Percentiles rank a stretch among this genome's conserved stretches.
These are phyloP conservation scores for Phasianus colchicus DNA, from an alignment of 2,113 vertebrate genomes.

Conservation along the genomic window DNA sequence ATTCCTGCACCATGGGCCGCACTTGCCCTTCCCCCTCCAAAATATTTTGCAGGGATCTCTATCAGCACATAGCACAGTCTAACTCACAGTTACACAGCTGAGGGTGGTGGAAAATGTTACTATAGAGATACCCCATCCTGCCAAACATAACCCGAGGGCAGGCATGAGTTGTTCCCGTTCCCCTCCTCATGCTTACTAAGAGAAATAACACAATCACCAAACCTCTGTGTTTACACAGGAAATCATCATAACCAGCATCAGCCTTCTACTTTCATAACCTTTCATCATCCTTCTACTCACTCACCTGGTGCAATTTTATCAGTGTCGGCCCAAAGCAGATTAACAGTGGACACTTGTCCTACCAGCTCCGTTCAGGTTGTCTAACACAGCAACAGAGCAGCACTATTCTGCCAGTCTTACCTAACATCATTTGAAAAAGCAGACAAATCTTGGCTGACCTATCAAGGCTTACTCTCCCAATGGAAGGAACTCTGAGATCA, in stretches of 20 bases:
- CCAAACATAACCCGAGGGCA: background rate
- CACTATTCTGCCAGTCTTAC: no score
- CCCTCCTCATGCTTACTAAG: background rate
- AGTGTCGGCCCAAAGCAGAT: no score
- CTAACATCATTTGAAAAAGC: background rate
- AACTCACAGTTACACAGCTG: background rate
- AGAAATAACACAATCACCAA: background rate
- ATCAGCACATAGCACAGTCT: background rate
- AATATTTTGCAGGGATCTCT: background rate
- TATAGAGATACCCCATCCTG: background rate
- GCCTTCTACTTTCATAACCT: no score
- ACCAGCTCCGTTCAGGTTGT: no score
- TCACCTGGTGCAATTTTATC: no score
- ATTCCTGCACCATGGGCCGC: background rate
- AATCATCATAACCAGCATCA: background rate
- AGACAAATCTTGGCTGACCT: background rate
- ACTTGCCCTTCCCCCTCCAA: background rate
- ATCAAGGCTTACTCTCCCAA: background rate
- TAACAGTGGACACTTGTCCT: no score
- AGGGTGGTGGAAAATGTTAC: background rate
- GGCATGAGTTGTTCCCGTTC: background rate
- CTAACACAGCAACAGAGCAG: no score
- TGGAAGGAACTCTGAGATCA: background rate
- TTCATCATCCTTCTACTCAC: no score
- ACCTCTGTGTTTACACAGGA: accelerated